Evolutionary conservation across 1,140 invertebrate genomes (phyloP).

Genomic region (Doryteuthis pealeii): DNA sequence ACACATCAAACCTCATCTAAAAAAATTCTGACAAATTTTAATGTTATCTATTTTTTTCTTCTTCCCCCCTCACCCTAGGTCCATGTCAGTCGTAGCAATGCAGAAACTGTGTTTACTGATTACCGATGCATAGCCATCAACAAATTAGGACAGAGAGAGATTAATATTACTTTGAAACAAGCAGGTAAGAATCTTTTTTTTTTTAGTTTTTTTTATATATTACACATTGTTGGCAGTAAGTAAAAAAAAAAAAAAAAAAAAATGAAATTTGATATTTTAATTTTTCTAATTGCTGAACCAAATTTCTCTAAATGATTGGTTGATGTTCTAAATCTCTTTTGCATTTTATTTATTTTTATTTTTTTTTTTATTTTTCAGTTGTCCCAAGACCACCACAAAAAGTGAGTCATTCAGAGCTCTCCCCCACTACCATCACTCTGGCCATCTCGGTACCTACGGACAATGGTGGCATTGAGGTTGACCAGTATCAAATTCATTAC

Average conservation of each 20-base stretch:
- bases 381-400: neutral
- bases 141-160: neutral
- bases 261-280: no score
- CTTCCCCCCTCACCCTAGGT: neutral
- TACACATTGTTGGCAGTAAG: no score
- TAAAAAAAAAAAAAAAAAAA: no score
- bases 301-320: no score
- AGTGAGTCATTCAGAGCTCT: neutral
- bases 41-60: no score
- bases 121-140: neutral
- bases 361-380: neutral
- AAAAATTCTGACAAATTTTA: no score
- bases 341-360: no score
- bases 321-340: no score
- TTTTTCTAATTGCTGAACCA: no score
- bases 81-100: neutral
- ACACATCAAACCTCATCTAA: no score
- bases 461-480: neutral
- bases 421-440: neutral
- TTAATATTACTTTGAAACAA: neutral
- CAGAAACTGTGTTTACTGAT: neutral
- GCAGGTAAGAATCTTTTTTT: neutral
- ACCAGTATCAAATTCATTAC: neutral
- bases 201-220: neutral
- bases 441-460: neutral